Conservation (phyloP, 2,888 invertebrate genomes). For the Melanchra persicariae region DNA sequence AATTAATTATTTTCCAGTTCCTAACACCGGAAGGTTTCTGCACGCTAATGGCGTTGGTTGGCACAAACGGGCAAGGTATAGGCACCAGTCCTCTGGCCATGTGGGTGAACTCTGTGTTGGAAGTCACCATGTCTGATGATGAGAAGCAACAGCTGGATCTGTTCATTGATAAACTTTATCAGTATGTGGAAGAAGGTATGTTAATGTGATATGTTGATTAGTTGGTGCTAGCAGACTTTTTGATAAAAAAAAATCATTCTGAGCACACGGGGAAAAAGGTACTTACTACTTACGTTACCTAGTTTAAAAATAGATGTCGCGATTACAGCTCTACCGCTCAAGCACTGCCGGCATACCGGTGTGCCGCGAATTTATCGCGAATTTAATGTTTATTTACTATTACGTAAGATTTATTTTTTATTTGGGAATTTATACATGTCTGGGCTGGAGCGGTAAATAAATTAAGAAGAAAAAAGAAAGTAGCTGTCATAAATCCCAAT, state of each 20-base stretch:
- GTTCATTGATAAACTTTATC: slow-evolving; percentile 95
- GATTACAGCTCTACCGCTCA: no score
- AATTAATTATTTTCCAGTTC: slow-evolving; percentile 78
- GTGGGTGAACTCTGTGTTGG: slow-evolving; percentile 95
- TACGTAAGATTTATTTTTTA: no score
- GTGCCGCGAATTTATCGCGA: no score
- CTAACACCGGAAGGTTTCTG: slow-evolving; percentile 96
- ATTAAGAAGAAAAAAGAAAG: no score
- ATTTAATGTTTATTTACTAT: no score
- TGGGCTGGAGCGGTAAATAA: no score
- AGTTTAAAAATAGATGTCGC: no score
- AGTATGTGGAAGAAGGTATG: slow-evolving; percentile 95
- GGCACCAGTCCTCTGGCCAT: slow-evolving; percentile 97
- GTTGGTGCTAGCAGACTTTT: neutral
- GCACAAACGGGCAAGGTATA: slow-evolving; percentile 98
- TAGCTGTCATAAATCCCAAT: no score
- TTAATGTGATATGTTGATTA: neutral
- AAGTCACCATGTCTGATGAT: slow-evolving; percentile 92
- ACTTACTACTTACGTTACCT: no score
- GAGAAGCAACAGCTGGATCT: slow-evolving; percentile 93
- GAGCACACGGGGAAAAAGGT: neutral
- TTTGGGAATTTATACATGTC: no score
- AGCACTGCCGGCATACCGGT: no score
- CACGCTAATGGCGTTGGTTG: slow-evolving; percentile 92
- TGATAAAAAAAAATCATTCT: neutral